Evolutionary conservation across 2,797 vertebrate genomes (phyloP).

Genomic region (Taeniopygia guttata): DNA sequence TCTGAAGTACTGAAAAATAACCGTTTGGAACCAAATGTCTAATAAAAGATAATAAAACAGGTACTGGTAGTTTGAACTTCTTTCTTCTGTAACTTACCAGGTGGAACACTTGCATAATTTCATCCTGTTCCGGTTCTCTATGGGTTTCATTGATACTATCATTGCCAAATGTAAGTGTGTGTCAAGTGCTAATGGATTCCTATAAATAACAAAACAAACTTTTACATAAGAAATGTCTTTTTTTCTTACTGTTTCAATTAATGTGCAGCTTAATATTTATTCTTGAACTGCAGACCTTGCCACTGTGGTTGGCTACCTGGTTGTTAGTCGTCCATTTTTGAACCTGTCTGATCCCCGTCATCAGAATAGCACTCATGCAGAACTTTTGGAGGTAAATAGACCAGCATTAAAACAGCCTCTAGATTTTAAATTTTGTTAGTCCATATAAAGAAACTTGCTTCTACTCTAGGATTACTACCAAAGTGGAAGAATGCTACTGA

Average conservation of each 20-base stretch:
- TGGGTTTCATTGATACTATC: slow-evolving; percentile 95
- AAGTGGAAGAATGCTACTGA: slow-evolving; percentile 95
- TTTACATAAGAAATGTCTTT: neutral
- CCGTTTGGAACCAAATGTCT: neutral
- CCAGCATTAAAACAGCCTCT: neutral
- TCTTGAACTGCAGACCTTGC: slow-evolving; percentile 84
- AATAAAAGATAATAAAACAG: neutral
- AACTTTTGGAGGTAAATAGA: slow-evolving; percentile 89
- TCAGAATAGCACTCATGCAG: slow-evolving; percentile 85
- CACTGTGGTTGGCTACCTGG: slow-evolving; percentile 95
- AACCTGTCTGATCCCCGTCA: slow-evolving; percentile 84
- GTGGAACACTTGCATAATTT: slow-evolving; percentile 96
- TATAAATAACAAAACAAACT: neutral
- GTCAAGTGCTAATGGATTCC: neutral
- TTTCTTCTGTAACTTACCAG: slow-evolving; percentile 70
- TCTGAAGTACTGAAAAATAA: neutral
- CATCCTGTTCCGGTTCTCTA: slow-evolving; percentile 97
- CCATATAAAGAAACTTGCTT: neutral
- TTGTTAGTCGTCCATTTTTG: slow-evolving; percentile 94
- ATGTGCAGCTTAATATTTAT: neutral
- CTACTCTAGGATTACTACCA: slow-evolving; percentile 93
- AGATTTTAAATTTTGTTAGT: neutral
- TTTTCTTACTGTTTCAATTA: neutral
- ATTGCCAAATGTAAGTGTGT: slow-evolving; percentile 93
- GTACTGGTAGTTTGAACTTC: neutral